Percentiles rank a stretch among this genome's conserved stretches.
phyloP scores from a whole-genome alignment of 2,113 vertebrate genomes.

The Leptodactylus fuscus region DNA sequence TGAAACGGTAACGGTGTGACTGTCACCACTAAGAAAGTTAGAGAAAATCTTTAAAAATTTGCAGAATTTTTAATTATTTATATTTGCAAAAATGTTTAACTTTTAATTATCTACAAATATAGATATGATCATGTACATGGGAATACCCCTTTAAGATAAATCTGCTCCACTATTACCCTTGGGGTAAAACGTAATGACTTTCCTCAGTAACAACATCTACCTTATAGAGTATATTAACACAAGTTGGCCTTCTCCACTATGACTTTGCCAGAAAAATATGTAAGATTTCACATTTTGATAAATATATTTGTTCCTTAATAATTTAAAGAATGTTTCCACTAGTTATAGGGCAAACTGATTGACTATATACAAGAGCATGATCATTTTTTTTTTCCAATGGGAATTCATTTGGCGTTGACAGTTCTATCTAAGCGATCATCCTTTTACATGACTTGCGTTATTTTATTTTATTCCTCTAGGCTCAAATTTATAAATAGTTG shows the following conservation, averaged over 20 bases:
- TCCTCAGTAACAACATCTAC: neutral
- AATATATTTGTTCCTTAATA: neutral
- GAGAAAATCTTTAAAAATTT: too few species aligned
- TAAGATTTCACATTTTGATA: neutral
- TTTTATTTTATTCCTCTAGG: constrained; percentile 18
- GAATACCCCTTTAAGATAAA: too few species aligned
- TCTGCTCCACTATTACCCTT: too few species aligned
- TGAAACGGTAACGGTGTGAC: too few species aligned
- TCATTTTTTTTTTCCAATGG: constrained; percentile 7
- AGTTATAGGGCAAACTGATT: neutral
- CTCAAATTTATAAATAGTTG: neutral
- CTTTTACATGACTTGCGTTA: neutral
- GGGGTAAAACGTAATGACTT: neutral
- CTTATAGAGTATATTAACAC: neutral
- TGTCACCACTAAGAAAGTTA: too few species aligned
- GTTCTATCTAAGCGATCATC: neutral
- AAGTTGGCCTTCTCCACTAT: neutral
- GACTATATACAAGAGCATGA: neutral
- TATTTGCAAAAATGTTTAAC: too few species aligned
- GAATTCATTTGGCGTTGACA: constrained; percentile 33
- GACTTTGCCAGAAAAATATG: neutral
- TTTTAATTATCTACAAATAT: too few species aligned
- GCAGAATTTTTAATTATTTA: too few species aligned
- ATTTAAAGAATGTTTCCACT: neutral
- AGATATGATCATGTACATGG: too few species aligned